Evolutionary conservation across 92 coral and sea anemone genomes (phyloP).

Genomic region (Hydrozoanthus gracilis): DNA sequence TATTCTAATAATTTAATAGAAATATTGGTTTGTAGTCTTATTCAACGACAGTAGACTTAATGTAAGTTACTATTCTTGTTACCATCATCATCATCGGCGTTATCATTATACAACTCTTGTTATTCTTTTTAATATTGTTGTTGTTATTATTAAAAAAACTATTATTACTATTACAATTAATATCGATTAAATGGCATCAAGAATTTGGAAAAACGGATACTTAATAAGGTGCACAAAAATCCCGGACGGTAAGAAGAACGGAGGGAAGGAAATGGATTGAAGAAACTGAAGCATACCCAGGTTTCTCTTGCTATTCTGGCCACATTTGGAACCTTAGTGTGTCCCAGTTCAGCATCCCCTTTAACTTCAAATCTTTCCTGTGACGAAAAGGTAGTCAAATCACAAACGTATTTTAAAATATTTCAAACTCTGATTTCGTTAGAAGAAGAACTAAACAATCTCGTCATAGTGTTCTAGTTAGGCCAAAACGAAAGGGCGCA

Average conservation of each 20-base stretch:
- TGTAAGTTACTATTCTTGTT: too few species aligned
- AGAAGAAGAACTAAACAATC: too few species aligned
- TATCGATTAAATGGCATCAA: neutral
- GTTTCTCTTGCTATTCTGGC: constrained; percentile 71
- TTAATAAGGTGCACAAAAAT: neutral
- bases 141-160: too few species aligned
- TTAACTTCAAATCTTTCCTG: constrained; percentile 82
- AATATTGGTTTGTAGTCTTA: too few species aligned
- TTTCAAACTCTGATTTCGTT: too few species aligned
- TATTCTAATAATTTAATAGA: too few species aligned
- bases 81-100: too few species aligned
- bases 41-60: too few species aligned
- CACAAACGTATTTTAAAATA: neutral
- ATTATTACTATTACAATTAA: too few species aligned
- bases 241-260: neutral
- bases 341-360: constrained; percentile 81
- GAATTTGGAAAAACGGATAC: neutral
- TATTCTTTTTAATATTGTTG: too few species aligned
- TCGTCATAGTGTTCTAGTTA: neutral
- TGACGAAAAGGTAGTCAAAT: neutral
- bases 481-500: too few species aligned
- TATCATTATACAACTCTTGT: too few species aligned
- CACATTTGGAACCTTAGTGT: constrained; percentile 67
- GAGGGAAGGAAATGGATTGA: neutral
- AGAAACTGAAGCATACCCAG: constrained; percentile 46